Evolutionary conservation across 2,113 vertebrate genomes (phyloP), one percentile per base, ranked within the genome.

Genomic region (Thunnus thynnus): DNA sequence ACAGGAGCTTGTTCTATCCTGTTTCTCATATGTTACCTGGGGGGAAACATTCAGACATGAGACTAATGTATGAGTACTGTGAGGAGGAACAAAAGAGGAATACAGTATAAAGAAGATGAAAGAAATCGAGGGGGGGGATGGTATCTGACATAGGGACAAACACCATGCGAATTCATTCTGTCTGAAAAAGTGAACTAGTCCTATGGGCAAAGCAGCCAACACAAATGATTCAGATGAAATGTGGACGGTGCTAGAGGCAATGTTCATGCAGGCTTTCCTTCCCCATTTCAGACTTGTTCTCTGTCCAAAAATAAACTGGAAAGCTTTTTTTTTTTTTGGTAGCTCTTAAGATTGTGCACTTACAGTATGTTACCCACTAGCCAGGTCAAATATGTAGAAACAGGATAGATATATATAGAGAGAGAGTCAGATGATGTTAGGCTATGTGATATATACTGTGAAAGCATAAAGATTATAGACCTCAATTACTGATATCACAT

Each of bases 221-320:
- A 73, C 50, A 68, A 82, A 73, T 69, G 55, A 72, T 57, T 85
- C 82, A 44, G 46, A 81, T 76, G 61, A 82, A 85, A 79, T 74
- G 51, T 66, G 65, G 54, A 82, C 68, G 14, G 47, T 11, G 78
- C 72, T 58, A 0, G 18, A 60, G 81, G 81, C 78, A 57, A 78
- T 60, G 30, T 36, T 68, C n/a, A 58, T 62, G 52, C 54, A 66
- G 60, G 68, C 74, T 73, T 61, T 86, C 41, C 63, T 71, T 80
- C 58, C 73, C 22, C 47, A 20, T 84, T 87, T 84, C 30, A 78
- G 65, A 48, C 63, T 64, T 30, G 61, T 48, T 82, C 46, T 64
- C 27, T 17, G 14, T 22, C 64, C 56, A 52, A 47, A 84, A 85
- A 85, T 75, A 77, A 81, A 68, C 22, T 41, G 51, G 2, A 46